Conservation (phyloP, 2,113 vertebrate genomes). For the Ardeotis arabs region DNA sequence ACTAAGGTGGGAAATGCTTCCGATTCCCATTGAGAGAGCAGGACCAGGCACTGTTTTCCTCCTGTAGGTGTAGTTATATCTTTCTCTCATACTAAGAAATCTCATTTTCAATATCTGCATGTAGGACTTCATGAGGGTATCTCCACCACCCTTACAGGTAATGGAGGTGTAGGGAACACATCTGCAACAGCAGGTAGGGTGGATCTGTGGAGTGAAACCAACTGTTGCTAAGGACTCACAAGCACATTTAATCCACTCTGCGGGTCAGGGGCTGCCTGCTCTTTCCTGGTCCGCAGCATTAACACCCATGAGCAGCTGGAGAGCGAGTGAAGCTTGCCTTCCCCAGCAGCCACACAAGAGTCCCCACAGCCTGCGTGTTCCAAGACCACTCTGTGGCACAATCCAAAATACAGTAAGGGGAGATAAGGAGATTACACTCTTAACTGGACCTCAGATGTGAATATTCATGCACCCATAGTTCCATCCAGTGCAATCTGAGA, state of each 20-base stretch:
- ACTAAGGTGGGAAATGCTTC: background rate
- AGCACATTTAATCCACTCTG: background rate
- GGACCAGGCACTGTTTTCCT: background rate
- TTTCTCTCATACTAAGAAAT: background rate
- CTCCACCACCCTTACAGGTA: background rate
- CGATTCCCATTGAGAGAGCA: background rate
- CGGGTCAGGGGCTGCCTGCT: background rate
- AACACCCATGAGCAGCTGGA: background rate
- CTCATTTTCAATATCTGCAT: background rate
- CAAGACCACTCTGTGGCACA: background rate
- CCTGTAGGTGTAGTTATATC: background rate
- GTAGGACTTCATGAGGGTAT: background rate
- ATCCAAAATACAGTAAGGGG: background rate
- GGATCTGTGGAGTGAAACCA: background rate
- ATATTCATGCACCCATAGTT: background rate
- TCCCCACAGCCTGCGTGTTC: background rate
- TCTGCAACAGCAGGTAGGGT: background rate
- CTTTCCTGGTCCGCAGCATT: fast-evolving
- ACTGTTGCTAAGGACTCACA: background rate
- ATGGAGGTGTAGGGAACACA: background rate
- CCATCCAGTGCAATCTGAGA: background rate
- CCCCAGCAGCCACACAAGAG: background rate
- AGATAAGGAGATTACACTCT: background rate
- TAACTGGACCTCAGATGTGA: background rate
- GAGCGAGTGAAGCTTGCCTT: fast-evolving